A percentile compares a stretch with the other conserved stretches of the same genome.
phyloP scores from a whole-genome alignment of 2,888 invertebrate genomes.

The Catonia carolina region DNA sequence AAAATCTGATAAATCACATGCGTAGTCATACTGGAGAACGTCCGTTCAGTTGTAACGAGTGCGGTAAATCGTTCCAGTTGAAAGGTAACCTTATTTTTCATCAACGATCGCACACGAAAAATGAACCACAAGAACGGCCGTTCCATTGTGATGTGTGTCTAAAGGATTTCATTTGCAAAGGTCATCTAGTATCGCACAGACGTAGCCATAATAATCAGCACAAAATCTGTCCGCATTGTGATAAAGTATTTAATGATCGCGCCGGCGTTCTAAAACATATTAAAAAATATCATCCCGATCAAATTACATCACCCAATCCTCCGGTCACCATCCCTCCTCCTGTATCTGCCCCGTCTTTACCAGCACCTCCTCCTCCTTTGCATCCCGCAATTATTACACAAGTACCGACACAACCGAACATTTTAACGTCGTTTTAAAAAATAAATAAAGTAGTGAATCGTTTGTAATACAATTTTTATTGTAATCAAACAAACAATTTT shows the following conservation, averaged over 20 bases:
- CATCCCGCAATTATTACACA: conserved; percentile 12
- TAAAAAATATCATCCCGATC: conserved; percentile 31
- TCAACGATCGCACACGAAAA: conserved; percentile 78
- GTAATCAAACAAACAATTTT: too few species aligned
- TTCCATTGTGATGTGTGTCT: conserved; percentile 77
- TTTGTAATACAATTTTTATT: too few species aligned
- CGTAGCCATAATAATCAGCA: conserved; percentile 59
- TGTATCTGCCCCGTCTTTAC: conserved; percentile 28
- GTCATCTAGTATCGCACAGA: conserved; percentile 75
- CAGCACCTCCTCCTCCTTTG: conserved; percentile 30
- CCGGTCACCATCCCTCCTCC: conserved; percentile 22
- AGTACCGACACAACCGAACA: conserved; percentile 15
- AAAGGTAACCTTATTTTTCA: conserved; percentile 60
- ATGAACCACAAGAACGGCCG: conserved; percentile 56
- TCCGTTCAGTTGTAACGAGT: conserved; percentile 61
- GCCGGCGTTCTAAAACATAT: conserved; percentile 31
- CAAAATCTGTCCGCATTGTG: conserved; percentile 29
- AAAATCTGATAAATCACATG: conserved; percentile 69
- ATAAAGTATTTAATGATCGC: conserved; percentile 30
- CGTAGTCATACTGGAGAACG: conserved; percentile 70
- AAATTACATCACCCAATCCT: conserved; percentile 11
- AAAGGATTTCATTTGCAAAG: conserved; percentile 83
- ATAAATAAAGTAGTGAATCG: too few species aligned
- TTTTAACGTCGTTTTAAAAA: too few species aligned
- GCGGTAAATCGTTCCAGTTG: conserved; percentile 38